Percentiles rank a stretch among this genome's conserved stretches.
Evolutionary conservation across 2,113 vertebrate genomes (phyloP).

Genomic region (Turdus rufiventris): DNA sequence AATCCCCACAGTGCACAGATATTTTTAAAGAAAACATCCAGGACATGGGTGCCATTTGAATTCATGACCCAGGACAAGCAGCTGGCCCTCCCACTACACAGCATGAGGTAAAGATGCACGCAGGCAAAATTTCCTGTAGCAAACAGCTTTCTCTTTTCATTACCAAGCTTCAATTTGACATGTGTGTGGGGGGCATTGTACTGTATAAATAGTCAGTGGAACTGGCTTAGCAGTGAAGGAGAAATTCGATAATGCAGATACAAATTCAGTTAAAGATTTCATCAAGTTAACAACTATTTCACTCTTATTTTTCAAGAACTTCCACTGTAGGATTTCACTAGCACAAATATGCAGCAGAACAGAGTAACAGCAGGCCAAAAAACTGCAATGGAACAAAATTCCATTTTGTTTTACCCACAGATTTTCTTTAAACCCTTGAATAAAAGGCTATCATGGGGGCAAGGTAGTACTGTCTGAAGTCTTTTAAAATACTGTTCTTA

Average conservation of each 20-base stretch:
- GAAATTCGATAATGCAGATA: not conserved
- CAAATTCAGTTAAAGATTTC: not conserved
- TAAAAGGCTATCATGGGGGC: not conserved
- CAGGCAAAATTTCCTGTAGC: not conserved
- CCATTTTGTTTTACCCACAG: not conserved
- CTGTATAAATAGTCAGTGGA: not conserved
- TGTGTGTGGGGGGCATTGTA: not conserved
- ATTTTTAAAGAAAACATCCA: not conserved
- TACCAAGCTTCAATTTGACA: not conserved
- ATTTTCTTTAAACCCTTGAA: not conserved
- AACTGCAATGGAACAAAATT: not conserved
- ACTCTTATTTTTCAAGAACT: not conserved
- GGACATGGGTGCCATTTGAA: not conserved
- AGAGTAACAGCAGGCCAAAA: not conserved
- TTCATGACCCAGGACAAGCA: not conserved
- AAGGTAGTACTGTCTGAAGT: not conserved
- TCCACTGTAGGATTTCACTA: not conserved
- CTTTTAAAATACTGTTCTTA: not conserved
- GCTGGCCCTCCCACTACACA: not conserved
- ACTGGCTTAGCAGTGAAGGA: not conserved
- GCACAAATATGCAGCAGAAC: not conserved
- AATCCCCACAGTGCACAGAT: not conserved
- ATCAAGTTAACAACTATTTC: not conserved
- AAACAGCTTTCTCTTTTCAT: not conserved
- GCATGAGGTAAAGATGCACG: not conserved